Evolutionary conservation across 2,888 invertebrate species (phyloP), one percentile per base, ranked within the genome.

Genomic region (Drosophila neutralis): DNA sequence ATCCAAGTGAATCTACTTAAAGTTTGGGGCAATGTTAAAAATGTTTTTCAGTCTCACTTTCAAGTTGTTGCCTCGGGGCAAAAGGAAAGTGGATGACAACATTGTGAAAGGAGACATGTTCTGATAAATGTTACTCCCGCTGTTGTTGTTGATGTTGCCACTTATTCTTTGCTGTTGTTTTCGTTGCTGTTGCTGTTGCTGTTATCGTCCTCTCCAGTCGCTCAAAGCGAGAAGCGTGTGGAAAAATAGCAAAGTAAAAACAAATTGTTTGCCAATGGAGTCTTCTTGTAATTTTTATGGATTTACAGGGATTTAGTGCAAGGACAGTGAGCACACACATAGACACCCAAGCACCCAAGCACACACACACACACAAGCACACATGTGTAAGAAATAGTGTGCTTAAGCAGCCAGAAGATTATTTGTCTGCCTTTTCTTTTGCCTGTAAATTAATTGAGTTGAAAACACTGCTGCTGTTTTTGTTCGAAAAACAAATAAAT

Each of bases 321-420:
- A 72, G 56, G 45, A 67, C 66, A 53, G 7, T 33, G 35, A 45
- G 57, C 35, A 48, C 53, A 24, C 54, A 45, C 15, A 49, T 49
- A 42, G 29, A 36, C 36, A 45, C 38, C 38, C 13, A 52, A 31
- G 24, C 15, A 21, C 24, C 52, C n/a, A 42, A 29, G 29, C 31
- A 10, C 31, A n/a, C 67, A 45, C 35, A 24, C 57, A 36, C 40
- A 54, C 45, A 62, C 24, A 24, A 21, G 18, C 24, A 27, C 10
- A 36, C 18, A 13, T 42, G 38, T 48, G 13, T 1, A 33, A 51
- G 51, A 61, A 61, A 72, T 82, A 64, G 59, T 85, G 78, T 80
- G 87, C 89, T 87, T 87, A 90, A 90, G 87, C 80, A 85, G 81
- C 84, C 70, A 82, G 87, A 85, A 90, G 87, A 75, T 72, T 53